phyloP scores from a whole-genome alignment of 1,140 invertebrate species.

The Calephelis nemesis region DNA sequence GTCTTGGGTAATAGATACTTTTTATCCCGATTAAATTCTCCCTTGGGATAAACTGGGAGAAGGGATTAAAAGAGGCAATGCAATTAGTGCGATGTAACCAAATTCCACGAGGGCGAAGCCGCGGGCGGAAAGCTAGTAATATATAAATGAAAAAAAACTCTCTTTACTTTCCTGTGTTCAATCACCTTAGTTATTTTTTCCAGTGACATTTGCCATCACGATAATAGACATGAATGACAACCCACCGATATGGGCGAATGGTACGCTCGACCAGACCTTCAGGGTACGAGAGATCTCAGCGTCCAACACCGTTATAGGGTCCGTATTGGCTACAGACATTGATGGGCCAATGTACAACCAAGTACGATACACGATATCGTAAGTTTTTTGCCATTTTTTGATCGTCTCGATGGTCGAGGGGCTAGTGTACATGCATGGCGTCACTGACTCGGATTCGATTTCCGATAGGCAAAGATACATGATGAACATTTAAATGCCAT shows the following conservation, averaged over 20 bases:
- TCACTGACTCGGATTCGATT: too few species aligned
- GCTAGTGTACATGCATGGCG: too few species aligned
- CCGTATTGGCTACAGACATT: conserved; percentile 76
- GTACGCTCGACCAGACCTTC: conserved; percentile 52
- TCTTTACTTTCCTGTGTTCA: too few species aligned
- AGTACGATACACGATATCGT: conserved; percentile 64
- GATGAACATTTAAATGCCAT: too few species aligned
- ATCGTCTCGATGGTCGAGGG: too few species aligned
- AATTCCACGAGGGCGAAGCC: too few species aligned
- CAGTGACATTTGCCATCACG: conserved; percentile 72
- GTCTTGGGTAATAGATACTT: too few species aligned
- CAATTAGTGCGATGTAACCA: too few species aligned
- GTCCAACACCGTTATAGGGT: conserved; percentile 63
- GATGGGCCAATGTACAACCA: conserved; percentile 79
- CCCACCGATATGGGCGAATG: conserved; percentile 65
- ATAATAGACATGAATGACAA: conserved; percentile 80
- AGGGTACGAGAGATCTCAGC: conserved; percentile 65
- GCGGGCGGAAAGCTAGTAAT: background rate
- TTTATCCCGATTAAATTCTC: too few species aligned
- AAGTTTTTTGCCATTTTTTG: conserved; percentile 28
- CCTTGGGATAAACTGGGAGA: too few species aligned
- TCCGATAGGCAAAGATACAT: too few species aligned
- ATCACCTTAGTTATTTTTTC: conserved; percentile 27
- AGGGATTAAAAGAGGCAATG: too few species aligned
- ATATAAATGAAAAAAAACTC: background rate